Conservation (phyloP, 2,888 invertebrate genomes). For the Adineta ricciae region DNA sequence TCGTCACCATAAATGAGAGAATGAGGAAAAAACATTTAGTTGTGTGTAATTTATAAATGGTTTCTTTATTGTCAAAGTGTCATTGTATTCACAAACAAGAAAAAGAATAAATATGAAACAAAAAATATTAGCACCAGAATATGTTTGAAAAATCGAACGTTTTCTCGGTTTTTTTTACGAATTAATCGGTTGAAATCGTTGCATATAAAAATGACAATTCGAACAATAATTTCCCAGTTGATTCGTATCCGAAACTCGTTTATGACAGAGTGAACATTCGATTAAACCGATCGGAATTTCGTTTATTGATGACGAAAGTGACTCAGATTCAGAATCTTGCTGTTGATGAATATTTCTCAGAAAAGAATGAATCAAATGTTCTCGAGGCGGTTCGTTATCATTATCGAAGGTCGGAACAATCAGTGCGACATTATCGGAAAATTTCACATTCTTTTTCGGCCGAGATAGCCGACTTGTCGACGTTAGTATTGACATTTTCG, state of each 20-base stretch:
- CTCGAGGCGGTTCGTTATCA: not conserved
- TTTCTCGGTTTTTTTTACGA: not conserved
- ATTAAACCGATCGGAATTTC: not conserved
- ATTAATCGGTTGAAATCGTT: not conserved
- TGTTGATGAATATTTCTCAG: not conserved
- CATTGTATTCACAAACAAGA: not conserved
- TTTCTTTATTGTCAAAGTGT: not conserved
- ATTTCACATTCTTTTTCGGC: not conserved
- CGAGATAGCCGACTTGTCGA: not conserved
- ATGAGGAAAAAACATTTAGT: too few relatives aligned
- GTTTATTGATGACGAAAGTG: not conserved
- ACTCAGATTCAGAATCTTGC: not conserved
- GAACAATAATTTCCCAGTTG: not conserved
- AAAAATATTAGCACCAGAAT: not conserved
- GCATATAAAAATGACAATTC: constrained; percentile 15
- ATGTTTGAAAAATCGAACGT: too few relatives aligned
- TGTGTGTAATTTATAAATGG: not conserved
- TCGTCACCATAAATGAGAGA: too few relatives aligned
- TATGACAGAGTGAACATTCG: constrained; percentile 4
- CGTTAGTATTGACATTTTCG: not conserved
- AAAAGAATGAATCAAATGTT: constrained; percentile 20
- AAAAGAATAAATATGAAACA: not conserved
- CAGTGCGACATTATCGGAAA: constrained; percentile 7
- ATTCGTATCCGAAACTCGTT: not conserved
- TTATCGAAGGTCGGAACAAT: not conserved